Conservation (phyloP, 2,888 invertebrate species). For the Tanytarsus gracilentus region DNA sequence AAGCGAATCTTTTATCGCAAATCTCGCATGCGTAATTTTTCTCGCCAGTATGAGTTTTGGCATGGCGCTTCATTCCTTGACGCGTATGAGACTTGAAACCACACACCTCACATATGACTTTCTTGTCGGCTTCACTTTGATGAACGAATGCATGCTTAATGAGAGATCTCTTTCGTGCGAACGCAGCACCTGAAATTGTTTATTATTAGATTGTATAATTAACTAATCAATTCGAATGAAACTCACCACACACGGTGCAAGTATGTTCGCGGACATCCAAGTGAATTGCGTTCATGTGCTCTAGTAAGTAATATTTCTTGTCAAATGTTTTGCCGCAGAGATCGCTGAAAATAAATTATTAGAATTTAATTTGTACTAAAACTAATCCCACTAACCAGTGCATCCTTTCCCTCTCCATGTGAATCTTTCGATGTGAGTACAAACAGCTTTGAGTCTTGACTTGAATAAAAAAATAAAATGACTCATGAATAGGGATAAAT, state of each 20-base stretch:
- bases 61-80: background rate
- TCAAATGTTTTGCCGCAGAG: slow-evolving; percentile 3
- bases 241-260: background rate
- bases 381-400: background rate
- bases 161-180: background rate
- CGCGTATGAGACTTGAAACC: background rate
- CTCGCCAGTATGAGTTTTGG: background rate
- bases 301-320: slow-evolving; percentile 3
- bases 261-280: background rate
- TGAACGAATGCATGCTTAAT: background rate
- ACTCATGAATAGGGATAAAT: too few species aligned
- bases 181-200: background rate
- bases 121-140: background rate
- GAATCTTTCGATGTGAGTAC: background rate
- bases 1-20: background rate
- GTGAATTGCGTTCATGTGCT: slow-evolving; percentile 4
- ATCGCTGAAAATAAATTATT: background rate
- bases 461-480: too few species aligned
- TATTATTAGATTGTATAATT: background rate
- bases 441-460: background rate
- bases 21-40: background rate
- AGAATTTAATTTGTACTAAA: background rate
- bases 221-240: background rate
- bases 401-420: background rate
- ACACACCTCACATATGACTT: background rate